Evolutionary conservation across 1,140 invertebrate species (phyloP).

Genomic region (Caenorhabditis elegans): WBcel235 BX284603.4:10477501-10478000

Average conservation of each 20-base stretch:
- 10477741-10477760: conserved; percentile 42
- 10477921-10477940: too few relatives aligned
- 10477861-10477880: too few relatives aligned
- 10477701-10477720: conserved; percentile 41
- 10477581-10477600: conserved; percentile 67
- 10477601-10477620: conserved; percentile 80
- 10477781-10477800: conserved; percentile 14
- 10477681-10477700: conserved; percentile 67
- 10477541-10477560: conserved; percentile 77
- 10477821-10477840: conserved; percentile 9
- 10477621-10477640: conserved; percentile 73
- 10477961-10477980: too few relatives aligned
- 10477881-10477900: too few relatives aligned
- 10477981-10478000: too few relatives aligned
- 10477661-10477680: conserved; percentile 68
- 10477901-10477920: too few relatives aligned
- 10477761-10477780: conserved; percentile 61
- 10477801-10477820: conserved; percentile 21
- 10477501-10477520: conserved; percentile 84
- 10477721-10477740: conserved; percentile 43
- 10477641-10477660: conserved; percentile 59
- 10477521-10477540: conserved; percentile 74
- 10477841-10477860: conserved; percentile 73
- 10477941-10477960: too few relatives aligned
- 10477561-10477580: conserved; percentile 71